A percentile compares a stretch with the other conserved stretches of the same genome.
Evolutionary conservation across 2,113 vertebrate species (phyloP).

Genomic region (Protobothrops mucrosquamatus): DNA sequence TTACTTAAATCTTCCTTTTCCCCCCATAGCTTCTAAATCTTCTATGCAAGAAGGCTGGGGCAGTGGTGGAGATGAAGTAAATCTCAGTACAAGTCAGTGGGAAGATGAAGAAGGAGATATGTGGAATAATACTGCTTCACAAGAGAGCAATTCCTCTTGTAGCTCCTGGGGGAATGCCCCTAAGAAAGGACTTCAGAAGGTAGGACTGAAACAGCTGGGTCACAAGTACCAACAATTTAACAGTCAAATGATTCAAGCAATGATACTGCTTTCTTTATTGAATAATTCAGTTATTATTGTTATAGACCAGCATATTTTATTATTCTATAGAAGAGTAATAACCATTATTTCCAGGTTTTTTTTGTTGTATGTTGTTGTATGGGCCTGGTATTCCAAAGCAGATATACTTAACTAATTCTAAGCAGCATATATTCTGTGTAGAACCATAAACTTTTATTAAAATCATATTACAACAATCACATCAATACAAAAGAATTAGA

Average conservation of each 20-base stretch:
- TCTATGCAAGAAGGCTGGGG: constrained; percentile 99
- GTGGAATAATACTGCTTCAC: constrained; percentile 92
- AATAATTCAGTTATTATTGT: not conserved
- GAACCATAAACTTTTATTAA: not conserved
- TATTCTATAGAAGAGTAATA: constrained; percentile 7
- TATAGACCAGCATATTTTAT: not conserved
- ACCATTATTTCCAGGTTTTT: not conserved
- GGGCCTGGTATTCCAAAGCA: not conserved
- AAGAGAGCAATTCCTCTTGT: constrained; percentile 90
- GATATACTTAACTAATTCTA: not conserved
- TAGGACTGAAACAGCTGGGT: constrained; percentile 50
- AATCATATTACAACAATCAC: not conserved
- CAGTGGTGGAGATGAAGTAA: constrained; percentile 85
- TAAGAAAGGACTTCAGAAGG: constrained; percentile 91
- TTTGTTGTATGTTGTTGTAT: not conserved
- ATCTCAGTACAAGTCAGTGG: constrained; percentile 85
- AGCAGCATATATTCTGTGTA: not conserved
- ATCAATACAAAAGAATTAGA: not conserved
- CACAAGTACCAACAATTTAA: constrained; percentile 24
- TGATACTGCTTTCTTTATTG: not conserved
- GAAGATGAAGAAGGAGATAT: constrained; percentile 92
- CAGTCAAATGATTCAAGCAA: not conserved
- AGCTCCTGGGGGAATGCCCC: constrained; percentile 90
- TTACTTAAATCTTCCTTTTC: not conserved
- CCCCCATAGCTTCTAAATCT: constrained; percentile 88